phyloP scores from a whole-genome alignment of 2,113 vertebrate species.

The Prunella fulvescens region DNA sequence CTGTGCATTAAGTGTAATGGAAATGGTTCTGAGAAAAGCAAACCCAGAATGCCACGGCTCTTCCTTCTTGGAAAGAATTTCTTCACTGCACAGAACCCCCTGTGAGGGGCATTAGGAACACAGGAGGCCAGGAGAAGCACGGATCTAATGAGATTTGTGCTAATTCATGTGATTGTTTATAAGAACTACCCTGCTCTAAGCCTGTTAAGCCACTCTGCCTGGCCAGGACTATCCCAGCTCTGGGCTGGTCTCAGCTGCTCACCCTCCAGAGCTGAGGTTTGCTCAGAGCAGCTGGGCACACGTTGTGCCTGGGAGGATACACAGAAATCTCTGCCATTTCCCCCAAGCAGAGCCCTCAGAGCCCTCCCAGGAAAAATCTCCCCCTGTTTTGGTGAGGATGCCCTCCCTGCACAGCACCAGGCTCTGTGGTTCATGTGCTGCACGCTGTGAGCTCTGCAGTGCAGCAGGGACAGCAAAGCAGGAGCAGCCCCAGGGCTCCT shows the following conservation, averaged over 20 bases:
- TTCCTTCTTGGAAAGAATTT: rapidly evolving
- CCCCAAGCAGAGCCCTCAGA: neutral
- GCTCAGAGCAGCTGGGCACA: neutral
- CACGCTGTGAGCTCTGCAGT: neutral
- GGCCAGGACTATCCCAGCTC: neutral
- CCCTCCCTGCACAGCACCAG: rapidly evolving
- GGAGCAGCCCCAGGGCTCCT: neutral
- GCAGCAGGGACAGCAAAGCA: neutral
- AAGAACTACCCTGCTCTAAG: neutral
- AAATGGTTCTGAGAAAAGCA: neutral
- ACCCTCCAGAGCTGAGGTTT: neutral
- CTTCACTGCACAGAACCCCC: rapidly evolving
- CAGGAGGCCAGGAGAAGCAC: neutral
- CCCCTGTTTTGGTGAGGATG: neutral
- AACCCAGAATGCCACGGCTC: neutral
- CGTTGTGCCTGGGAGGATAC: neutral
- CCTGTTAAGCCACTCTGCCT: constrained; percentile 24
- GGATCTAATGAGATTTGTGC: constrained; percentile 41
- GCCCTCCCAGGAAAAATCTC: neutral
- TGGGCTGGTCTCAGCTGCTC: rapidly evolving
- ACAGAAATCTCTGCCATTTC: neutral
- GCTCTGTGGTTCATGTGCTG: rapidly evolving
- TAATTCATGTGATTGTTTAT: constrained; percentile 44
- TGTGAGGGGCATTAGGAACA: neutral
- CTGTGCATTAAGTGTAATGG: neutral